A percentile compares a stretch with the other conserved stretches of the same genome.
These are phyloP conservation scores for Smittia sp. DNA, from an alignment of 2,888 invertebrate genomes.

Conservation along the genomic window DNA sequence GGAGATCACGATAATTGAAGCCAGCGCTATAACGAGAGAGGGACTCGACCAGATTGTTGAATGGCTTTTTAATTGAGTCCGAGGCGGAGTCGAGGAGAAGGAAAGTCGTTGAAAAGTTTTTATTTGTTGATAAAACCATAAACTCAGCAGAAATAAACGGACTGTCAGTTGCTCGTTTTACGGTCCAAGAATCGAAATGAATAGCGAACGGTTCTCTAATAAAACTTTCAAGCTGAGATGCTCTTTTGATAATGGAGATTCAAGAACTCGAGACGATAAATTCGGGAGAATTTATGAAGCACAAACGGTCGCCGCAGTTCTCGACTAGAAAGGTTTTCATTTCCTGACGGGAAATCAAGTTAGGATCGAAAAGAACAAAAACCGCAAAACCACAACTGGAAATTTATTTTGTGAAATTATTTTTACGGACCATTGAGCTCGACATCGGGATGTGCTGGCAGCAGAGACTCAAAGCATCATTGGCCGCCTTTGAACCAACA, in stretches of 20 bases:
- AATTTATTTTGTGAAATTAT: constrained; percentile 24
- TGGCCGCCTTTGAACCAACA: background rate
- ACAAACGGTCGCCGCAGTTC: background rate
- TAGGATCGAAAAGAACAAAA: constrained; percentile 3
- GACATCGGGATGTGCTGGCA: background rate
- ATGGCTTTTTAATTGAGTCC: constrained; percentile 54
- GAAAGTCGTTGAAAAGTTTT: background rate
- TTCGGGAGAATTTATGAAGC: background rate
- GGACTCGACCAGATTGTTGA: constrained; percentile 67
- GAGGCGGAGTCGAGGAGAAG: background rate
- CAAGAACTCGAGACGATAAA: background rate
- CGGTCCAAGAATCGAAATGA: background rate
- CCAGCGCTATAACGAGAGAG: constrained; percentile 69
- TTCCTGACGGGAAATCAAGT: constrained; percentile 1
- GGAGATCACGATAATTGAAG: constrained; percentile 67
- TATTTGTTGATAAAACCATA: background rate
- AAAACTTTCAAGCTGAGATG: background rate
- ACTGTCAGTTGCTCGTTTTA: too few species aligned
- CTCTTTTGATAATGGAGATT: background rate
- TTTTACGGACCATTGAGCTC: constrained; percentile 26
- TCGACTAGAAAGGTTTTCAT: background rate
- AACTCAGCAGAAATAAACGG: background rate
- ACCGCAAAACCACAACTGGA: background rate
- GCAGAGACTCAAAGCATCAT: constrained; percentile 26
- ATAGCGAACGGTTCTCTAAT: background rate